Evolutionary conservation across 2,888 invertebrate species (phyloP).

Genomic region (Xestia ashworthii): DNA sequence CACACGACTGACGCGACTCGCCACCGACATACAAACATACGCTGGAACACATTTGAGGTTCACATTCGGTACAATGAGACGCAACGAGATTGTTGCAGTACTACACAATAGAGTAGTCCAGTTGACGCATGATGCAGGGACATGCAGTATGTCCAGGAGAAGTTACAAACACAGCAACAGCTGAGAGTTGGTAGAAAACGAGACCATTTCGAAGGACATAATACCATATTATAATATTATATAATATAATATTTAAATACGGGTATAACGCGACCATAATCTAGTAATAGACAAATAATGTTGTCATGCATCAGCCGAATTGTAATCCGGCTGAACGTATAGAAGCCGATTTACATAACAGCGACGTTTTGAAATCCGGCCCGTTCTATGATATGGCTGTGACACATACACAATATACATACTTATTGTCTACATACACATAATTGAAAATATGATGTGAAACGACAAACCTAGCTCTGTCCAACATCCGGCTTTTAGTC

Average conservation of each 20-base stretch:
- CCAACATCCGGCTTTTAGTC: background rate
- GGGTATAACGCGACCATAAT: background rate
- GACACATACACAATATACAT: too few species aligned
- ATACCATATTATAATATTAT: too few species aligned
- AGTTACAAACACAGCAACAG: too few species aligned
- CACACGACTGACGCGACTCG: background rate
- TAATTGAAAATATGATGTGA: background rate
- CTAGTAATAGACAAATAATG: background rate
- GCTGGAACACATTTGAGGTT: conserved; percentile 34
- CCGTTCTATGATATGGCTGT: too few species aligned
- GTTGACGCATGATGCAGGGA: background rate
- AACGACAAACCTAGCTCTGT: background rate
- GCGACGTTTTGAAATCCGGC: too few species aligned
- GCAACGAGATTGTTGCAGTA: conserved; percentile 38
- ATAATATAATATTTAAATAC: too few species aligned
- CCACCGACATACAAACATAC: conserved; percentile 9
- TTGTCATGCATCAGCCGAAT: too few species aligned
- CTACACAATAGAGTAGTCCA: conserved; percentile 33
- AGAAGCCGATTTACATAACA: too few species aligned
- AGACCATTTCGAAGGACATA: background rate
- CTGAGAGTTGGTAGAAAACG: background rate
- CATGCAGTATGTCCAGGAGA: conserved; percentile 8
- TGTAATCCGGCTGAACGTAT: too few species aligned
- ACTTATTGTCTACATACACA: too few species aligned
- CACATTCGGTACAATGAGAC: conserved; percentile 45